Percentiles rank a stretch among this genome's conserved stretches.
Conservation (phyloP, 2,797 vertebrate genomes). For the Lithobates pipiens region DNA sequence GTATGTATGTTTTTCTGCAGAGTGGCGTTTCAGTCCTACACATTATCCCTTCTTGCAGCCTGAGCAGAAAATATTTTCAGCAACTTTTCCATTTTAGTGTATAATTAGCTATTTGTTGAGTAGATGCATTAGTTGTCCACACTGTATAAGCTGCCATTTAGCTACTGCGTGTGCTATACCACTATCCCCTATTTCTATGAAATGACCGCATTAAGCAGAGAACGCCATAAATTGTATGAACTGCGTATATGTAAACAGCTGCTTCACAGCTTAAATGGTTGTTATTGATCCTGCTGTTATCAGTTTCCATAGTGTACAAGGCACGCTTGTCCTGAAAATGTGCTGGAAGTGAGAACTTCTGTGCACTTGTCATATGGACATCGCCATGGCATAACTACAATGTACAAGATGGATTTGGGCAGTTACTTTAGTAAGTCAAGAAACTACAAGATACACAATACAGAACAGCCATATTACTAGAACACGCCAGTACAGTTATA, state of each 20-base stretch:
- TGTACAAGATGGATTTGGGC: too few relatives aligned
- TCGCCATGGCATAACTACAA: neutral
- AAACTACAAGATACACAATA: neutral
- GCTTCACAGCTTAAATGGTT: slow-evolving; percentile 21
- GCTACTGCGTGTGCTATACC: neutral
- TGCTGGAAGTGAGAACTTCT: neutral
- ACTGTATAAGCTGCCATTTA: slow-evolving; percentile 9
- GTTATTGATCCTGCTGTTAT: slow-evolving; percentile 31
- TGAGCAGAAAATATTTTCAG: neutral
- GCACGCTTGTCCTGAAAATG: slow-evolving; percentile 9
- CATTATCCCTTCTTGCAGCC: neutral
- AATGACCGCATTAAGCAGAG: slow-evolving; percentile 24
- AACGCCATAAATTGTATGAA: slow-evolving; percentile 12
- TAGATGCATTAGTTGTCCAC: slow-evolving; percentile 27
- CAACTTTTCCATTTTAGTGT: neutral
- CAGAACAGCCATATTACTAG: too few relatives aligned
- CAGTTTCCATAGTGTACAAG: slow-evolving; percentile 12
- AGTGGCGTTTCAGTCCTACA: neutral
- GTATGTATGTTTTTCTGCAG: neutral
- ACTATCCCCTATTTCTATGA: slow-evolving; percentile 6
- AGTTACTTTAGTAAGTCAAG: neutral
- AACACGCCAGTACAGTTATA: too few relatives aligned
- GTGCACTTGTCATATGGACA: too few relatives aligned
- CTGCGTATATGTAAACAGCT: slow-evolving; percentile 7
- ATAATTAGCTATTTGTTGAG: slow-evolving; percentile 4